These are phyloP conservation scores for Spheniscus humboldti DNA, from an alignment of 2,797 vertebrate genomes.

Conservation along the genomic window DNA sequence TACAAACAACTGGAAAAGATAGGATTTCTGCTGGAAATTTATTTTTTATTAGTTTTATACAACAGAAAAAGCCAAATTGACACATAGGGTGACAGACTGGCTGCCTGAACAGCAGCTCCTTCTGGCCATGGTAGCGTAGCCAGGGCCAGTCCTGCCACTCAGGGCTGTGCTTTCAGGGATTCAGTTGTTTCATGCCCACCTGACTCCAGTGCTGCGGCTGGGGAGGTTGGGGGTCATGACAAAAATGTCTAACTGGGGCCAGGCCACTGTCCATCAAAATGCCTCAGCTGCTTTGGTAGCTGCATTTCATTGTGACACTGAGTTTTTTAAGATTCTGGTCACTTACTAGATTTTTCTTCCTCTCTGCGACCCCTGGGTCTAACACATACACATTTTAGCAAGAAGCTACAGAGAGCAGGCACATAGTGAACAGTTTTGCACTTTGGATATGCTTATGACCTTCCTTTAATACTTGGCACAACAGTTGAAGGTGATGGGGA, in stretches of 20 bases:
- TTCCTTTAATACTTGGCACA: background rate
- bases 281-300: background rate
- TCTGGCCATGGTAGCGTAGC: background rate
- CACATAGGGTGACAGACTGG: background rate
- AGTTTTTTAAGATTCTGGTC: background rate
- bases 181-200: background rate
- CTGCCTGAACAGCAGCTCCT: background rate
- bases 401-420: background rate
- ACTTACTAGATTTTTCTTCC: background rate
- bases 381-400: background rate
- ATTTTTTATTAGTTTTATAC: background rate
- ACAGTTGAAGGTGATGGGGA: background rate
- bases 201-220: background rate
- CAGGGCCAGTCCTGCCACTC: background rate
- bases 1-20: background rate
- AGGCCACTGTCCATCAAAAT: background rate
- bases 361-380: background rate
- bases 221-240: background rate
- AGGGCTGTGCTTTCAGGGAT: background rate
- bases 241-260: background rate
- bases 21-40: background rate
- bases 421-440: background rate
- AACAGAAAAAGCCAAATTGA: accelerated
- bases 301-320: background rate
- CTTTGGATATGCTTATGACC: background rate